Base-by-base conservation (phyloP, 2,797 vertebrate species). In the Alauda arvensis region DNA sequence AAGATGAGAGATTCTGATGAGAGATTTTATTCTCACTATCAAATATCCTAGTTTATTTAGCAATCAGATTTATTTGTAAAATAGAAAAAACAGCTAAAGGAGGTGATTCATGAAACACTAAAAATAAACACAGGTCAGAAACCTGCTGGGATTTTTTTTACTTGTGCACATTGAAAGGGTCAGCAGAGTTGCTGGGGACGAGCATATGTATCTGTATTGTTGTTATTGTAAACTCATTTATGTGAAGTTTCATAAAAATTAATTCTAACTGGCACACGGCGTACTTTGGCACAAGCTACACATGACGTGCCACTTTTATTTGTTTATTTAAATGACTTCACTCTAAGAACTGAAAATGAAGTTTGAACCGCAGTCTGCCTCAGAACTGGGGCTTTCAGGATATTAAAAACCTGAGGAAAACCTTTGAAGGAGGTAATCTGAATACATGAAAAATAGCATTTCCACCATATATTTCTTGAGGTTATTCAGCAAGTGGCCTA, bases 311-410 rank as follows among this genome's bases (percentile, higher is more conserved):
- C 76, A 66, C 71, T 93, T 92, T 83, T 89, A 89, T 92, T 95
- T 93, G 92, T 94, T 95, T 95, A 86, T 84, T 94, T 93, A 94
- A 94, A 93, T 92, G 76, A 93, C 82, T 92, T 94, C 90, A 93
- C 46, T 93, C 83, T 63, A 88, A 87, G 83, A 93, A 86, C 77
- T 7, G 34, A 94, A 93, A 88, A 62, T 89, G 63, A 93, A 95
- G 79, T 90, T 92, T 92, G 91, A 94, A 91, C 85, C 95, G 90
- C 87, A 83, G 48, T 43, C 43, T 91, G 89, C 89, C 84, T 33
- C n/a, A 82, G 61, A 88, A 85, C 83, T 66, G 72, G 81, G 37
- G 56, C 66, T 92, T 91, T 75, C 69, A 87, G 84, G 83, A 87
- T 92, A 87, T 94, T 95, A 94, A 92, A 85, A 95, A 93, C 56